phyloP scores from a whole-genome alignment of 2,888 invertebrate genomes.

The Steinernema hermaphroditum region DNA sequence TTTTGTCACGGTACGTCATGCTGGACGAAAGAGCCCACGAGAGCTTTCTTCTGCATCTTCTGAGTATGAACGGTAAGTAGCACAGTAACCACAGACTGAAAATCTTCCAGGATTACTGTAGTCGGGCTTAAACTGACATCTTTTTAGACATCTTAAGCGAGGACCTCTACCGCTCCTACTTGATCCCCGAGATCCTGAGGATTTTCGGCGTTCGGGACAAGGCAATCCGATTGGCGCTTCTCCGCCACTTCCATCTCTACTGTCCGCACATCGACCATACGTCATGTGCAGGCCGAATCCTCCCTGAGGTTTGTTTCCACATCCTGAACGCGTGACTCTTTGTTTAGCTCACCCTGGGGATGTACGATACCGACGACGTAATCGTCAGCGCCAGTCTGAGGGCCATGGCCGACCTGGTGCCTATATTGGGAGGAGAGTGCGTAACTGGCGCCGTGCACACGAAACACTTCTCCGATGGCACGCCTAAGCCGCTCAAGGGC shows the following conservation, averaged over 20 bases:
- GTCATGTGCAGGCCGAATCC: conserved; percentile 77
- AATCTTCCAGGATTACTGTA: too few relatives aligned
- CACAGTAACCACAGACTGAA: too few relatives aligned
- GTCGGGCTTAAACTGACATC: not conserved
- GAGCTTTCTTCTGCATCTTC: conserved; percentile 76
- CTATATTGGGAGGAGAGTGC: conserved; percentile 80
- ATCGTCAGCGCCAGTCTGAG: conserved; percentile 81
- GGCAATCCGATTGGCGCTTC: conserved; percentile 79
- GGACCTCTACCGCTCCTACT: conserved; percentile 75
- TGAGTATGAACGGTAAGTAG: conserved; percentile 75
- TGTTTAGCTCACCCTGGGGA: conserved; percentile 77
- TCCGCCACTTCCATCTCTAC: conserved; percentile 79
- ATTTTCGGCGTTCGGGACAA: conserved; percentile 82
- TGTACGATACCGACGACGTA: conserved; percentile 82
- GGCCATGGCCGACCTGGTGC: conserved; percentile 81
- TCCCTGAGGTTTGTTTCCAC: conserved; percentile 77
- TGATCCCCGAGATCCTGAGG: conserved; percentile 74
- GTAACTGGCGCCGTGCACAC: conserved; percentile 79
- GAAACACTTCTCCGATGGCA: conserved; percentile 82
- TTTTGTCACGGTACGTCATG: conserved; percentile 83
- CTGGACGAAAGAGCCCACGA: conserved; percentile 80
- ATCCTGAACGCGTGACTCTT: not conserved
- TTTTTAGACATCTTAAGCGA: conserved; percentile 70
- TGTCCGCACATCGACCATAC: conserved; percentile 78
- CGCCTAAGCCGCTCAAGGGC: conserved; percentile 72